These are phyloP conservation scores for Megamerina dolium DNA, from an alignment of 2,888 invertebrate genomes.

Conservation along the genomic window DNA sequence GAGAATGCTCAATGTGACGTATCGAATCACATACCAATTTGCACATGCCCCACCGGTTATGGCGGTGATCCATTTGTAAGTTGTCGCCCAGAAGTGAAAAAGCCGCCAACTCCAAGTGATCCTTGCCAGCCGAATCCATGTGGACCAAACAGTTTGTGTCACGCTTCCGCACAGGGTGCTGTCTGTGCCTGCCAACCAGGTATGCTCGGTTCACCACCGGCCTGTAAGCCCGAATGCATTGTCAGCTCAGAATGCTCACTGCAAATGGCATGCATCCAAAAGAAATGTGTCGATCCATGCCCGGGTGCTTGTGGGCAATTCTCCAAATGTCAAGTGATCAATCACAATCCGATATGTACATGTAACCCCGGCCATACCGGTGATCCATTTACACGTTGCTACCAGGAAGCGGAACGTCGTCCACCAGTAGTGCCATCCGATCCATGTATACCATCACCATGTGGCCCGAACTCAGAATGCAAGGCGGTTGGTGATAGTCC, in stretches of 20 bases:
- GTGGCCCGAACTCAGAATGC: slow-evolving; percentile 60
- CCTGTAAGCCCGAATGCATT: slow-evolving; percentile 73
- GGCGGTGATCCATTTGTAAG: slow-evolving; percentile 65
- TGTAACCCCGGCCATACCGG: slow-evolving; percentile 66
- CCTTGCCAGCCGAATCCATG: slow-evolving; percentile 70
- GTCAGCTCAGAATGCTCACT: slow-evolving; percentile 70
- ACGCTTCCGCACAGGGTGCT: slow-evolving; percentile 59
- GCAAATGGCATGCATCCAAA: slow-evolving; percentile 65
- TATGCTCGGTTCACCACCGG: slow-evolving; percentile 67
- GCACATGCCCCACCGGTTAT: slow-evolving; percentile 61
- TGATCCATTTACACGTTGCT: slow-evolving; percentile 67
- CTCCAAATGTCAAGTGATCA: slow-evolving; percentile 72
- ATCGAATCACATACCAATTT: slow-evolving; percentile 68
- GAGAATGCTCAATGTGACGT: slow-evolving; percentile 65
- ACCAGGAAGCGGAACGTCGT: slow-evolving; percentile 35
- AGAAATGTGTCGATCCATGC: slow-evolving; percentile 73
- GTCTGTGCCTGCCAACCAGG: slow-evolving; percentile 66
- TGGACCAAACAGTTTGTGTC: slow-evolving; percentile 68
- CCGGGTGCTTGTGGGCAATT: slow-evolving; percentile 70
- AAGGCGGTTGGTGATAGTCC: slow-evolving; percentile 53
- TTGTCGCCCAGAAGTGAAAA: slow-evolving; percentile 49
- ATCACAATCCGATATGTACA: slow-evolving; percentile 75
- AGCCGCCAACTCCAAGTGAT: slow-evolving; percentile 38
- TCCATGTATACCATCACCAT: slow-evolving; percentile 61
- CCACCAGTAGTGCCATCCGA: slow-evolving; percentile 48